Conservation (phyloP, 1,140 invertebrate species). For the Drosophila arizonae region DNA sequence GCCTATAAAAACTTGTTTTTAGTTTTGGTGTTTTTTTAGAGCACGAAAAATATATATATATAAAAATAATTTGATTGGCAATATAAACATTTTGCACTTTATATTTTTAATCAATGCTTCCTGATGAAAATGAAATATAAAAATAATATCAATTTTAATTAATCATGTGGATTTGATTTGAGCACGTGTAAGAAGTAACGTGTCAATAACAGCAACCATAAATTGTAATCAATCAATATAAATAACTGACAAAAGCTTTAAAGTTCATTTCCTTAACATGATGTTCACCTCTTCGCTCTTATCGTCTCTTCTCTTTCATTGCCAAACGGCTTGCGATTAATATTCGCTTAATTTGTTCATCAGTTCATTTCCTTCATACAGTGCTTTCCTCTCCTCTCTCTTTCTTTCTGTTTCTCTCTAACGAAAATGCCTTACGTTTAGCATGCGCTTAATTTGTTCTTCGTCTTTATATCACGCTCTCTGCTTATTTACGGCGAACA, state of each 20-base stretch:
- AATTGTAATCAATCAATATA: slow-evolving; percentile 70
- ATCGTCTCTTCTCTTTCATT: background rate
- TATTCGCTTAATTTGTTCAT: slow-evolving; percentile 58
- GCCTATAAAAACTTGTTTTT: slow-evolving; percentile 55
- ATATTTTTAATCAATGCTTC: background rate
- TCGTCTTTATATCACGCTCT: slow-evolving; percentile 23
- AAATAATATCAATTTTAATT: slow-evolving; percentile 6
- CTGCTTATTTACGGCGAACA: slow-evolving; percentile 41
- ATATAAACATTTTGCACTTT: slow-evolving; percentile 8
- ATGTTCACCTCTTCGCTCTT: slow-evolving; percentile 34
- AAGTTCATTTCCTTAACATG: slow-evolving; percentile 63
- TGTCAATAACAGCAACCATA: slow-evolving; percentile 26
- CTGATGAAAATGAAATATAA: background rate
- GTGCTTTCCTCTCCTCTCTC: background rate
- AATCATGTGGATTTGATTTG: slow-evolving; percentile 21
- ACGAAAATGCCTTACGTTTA: slow-evolving; percentile 45
- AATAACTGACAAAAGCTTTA: slow-evolving; percentile 51
- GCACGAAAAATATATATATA: background rate
- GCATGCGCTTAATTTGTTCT: slow-evolving; percentile 59
- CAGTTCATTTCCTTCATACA: background rate
- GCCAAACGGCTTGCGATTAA: slow-evolving; percentile 46
- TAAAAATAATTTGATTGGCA: slow-evolving; percentile 16
- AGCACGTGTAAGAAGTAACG: slow-evolving; percentile 36
- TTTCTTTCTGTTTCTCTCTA: background rate
- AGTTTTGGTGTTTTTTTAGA: background rate